Evolutionary conservation across 2,113 vertebrate species (phyloP), one percentile per base, ranked within the genome.

Genomic region (Centrocercus urophasianus): DNA sequence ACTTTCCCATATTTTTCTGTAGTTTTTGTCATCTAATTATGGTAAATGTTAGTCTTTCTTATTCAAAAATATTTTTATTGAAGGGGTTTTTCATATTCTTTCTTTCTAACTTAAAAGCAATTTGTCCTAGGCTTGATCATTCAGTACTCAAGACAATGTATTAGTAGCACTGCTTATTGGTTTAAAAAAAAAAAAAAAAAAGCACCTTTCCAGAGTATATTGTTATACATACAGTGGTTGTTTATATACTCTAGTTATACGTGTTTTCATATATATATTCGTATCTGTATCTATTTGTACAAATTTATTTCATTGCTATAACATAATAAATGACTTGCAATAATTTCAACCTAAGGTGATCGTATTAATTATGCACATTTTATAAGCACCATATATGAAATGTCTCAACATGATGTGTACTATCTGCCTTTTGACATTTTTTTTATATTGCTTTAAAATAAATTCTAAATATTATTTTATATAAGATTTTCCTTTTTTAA

Each of bases 391-490:
- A n/a, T 69, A 11, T 70, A 79, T 72, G 14, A 64, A 77, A 54
- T 81, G 65, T 43, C 38, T 81, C 36, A 90, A 86, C 30, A 52
- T 78, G 88, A 52, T 24, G 3, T 38, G 5, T 81, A 40, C 36
- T 73, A 86, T 36, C 61, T 91, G 28, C 13, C 27, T 88, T 93
- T 36, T 77, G 19, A 86, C 4, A 70, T 89, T 97, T 73, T 97
- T 89, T 97, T 73, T 97, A 78, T 97, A 87, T 96, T 96, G 95
- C 92, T 94, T 83, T 97, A 96, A 94, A 96, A 89, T 88, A 79
- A 86, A 73, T 94, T 96, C 94, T 97, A 88, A 94, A 95, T 95
- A 76, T 96, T 95, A 72, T 72, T 95, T 97, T 76, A 85, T 84
- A 82, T 80, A 57, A 89, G 86, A 82, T 95, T 97, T 94, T 86